Evolutionary conservation across 1,140 invertebrate species (phyloP), one percentile per base, ranked within the genome.

Genomic region (Euglossa dilemma): DNA sequence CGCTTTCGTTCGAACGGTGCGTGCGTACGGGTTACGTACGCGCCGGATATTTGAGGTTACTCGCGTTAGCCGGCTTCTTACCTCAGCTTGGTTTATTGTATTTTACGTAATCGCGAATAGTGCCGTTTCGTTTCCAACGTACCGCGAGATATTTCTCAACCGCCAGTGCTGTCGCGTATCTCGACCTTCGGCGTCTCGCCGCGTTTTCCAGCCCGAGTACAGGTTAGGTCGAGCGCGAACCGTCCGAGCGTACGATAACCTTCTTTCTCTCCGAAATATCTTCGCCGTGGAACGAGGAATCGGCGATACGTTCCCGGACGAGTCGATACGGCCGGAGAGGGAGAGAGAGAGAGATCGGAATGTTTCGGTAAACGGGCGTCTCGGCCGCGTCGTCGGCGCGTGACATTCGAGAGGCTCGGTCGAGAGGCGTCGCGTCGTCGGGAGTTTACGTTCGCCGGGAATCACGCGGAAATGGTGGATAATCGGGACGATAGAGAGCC

Each of bases 41-140:
- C 20, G 50, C 23, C 45, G 71, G 52, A 69, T 69, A 74, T 72
- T 74, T 71, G 79, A 86, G 85, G 80, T 81, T 81, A 66, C 50
- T 54, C 47, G 36, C n/a, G 23, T n/a, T 23, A 25, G 11, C 25
- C 57, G 69, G 59, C 18, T 67, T 23, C 47, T 7, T 25, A 25
- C 67, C 23, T 66, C 28, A 23, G 6, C n/a, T 23, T 25, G 28
- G 28, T 56, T 70, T 56, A 45, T 52, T 64, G 20, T 43, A 54
- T 57, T 81, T 75, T 50, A 75, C 80, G 61, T 81, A 75, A 81
- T 45, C 47, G 43, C 8, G 28, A 72, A n/a, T n/a, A n/a, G 56
- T 45, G 45, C 28, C 28, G 36, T 45, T 63, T 63, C 54, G 12
- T 73, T 63, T 52, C 12, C 25, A 16, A n/a, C 25, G 20, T 23